Conservation (phyloP, 2,888 invertebrate species). For the Tenthredo amoena region DNA sequence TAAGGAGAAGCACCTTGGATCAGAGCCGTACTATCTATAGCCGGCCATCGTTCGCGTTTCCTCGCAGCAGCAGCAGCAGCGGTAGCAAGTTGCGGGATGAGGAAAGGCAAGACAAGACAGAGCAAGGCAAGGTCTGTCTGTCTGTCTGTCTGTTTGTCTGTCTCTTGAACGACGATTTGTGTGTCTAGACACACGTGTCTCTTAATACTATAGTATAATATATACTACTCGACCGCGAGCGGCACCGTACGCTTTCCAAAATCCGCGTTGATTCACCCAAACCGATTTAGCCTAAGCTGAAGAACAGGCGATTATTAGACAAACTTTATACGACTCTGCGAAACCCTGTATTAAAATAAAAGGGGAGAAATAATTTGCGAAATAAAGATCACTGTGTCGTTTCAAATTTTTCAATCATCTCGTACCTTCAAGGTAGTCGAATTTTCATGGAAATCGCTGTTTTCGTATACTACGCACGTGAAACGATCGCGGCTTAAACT, state of each 20-base stretch:
- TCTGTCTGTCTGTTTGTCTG: conserved; percentile 49
- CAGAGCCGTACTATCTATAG: conserved; percentile 46
- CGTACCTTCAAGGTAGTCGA: too few relatives aligned
- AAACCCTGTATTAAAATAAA: too few relatives aligned
- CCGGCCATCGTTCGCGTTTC: conserved; percentile 5
- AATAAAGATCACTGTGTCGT: too few relatives aligned
- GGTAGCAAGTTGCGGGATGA: not conserved
- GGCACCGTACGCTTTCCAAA: conserved; percentile 58
- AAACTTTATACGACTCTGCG: conserved; percentile 62
- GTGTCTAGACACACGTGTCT: conserved; percentile 70
- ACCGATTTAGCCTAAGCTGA: conserved; percentile 69
- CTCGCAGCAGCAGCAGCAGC: not conserved
- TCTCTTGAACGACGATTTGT: conserved; percentile 68
- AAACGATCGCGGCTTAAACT: not conserved
- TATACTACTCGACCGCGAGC: conserved; percentile 49
- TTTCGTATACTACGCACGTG: not conserved
- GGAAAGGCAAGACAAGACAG: not conserved
- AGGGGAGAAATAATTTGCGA: too few relatives aligned
- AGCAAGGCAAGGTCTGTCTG: conserved; percentile 19
- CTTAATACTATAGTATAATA: conserved; percentile 20
- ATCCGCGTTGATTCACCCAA: conserved; percentile 70
- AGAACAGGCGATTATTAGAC: conserved; percentile 65
- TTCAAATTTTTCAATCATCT: not conserved
- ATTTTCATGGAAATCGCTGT: not conserved
- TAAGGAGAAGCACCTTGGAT: conserved; percentile 17